Conservation (phyloP, 2,888 invertebrate genomes). For the Coleophora flavipennella region DNA sequence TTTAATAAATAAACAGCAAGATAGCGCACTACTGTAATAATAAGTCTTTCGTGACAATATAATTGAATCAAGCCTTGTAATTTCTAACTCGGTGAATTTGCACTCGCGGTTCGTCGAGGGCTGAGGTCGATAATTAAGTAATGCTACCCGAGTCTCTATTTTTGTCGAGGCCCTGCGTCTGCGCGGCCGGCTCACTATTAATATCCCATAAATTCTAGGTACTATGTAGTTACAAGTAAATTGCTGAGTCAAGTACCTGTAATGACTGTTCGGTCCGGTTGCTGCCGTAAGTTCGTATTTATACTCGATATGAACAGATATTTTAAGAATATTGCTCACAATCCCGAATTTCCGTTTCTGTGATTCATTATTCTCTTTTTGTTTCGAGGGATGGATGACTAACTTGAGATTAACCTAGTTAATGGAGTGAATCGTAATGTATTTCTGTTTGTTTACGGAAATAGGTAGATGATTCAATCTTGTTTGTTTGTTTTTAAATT, state of each 20-base stretch:
- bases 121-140: constrained; percentile 34
- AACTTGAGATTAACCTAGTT: constrained; percentile 6
- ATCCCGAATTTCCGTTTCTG: constrained; percentile 27
- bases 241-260: constrained; percentile 50
- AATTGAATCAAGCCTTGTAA: constrained; percentile 43
- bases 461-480: too few relatives aligned
- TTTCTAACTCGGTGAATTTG: constrained; percentile 27
- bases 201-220: constrained; percentile 52
- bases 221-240: constrained; percentile 48
- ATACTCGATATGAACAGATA: constrained; percentile 29
- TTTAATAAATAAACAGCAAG: constrained; percentile 29
- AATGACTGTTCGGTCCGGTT: constrained; percentile 28
- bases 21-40: constrained; percentile 31
- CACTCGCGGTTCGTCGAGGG: constrained; percentile 13
- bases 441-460: constrained; percentile 2
- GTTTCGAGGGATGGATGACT: constrained; percentile 19
- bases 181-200: constrained; percentile 39
- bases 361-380: constrained; percentile 28
- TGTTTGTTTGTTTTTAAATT: too few relatives aligned
- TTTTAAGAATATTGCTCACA: constrained; percentile 41
- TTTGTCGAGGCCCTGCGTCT: constrained; percentile 39
- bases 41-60: constrained; percentile 43
- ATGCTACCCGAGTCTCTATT: constrained; percentile 41
- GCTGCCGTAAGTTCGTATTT: background rate
- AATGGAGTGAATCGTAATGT: too few relatives aligned